Base-by-base conservation (phyloP, 2,113 vertebrate genomes). In the Passer montanus region DNA sequence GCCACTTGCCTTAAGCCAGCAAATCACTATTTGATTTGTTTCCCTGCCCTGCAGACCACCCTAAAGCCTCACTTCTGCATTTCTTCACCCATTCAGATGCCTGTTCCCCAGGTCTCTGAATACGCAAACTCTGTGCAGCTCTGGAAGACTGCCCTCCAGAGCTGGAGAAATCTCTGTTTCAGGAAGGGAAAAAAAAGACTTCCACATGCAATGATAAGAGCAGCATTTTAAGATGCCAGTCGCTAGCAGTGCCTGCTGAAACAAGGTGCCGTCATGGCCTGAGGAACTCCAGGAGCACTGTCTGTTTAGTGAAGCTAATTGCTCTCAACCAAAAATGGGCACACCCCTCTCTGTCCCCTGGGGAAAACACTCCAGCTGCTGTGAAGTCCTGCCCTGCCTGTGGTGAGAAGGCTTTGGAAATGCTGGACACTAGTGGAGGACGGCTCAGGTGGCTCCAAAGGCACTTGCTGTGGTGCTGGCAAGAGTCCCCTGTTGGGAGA, bases 271-370 rank as follows among this genome's bases (percentile, higher is more conserved):
- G 28, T 19, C 7, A 1, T 26, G 39, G 68, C 69, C 67, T 24
- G 30, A 64, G 16, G 33, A 39, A 22, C 31, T 64, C 47, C 44
- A 35, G 35, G 23, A 90, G 24, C 33, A n/a, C 60, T 33, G 19
- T 24, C 15, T 77, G 5, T 33, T 63, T 64, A 37, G 46, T 27
- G 41, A 69, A 63, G 39, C 15, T 41, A 17, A 15, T 24, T 62
- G 26, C 17, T 37, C 28, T 49, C 35, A 52, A 49, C 11, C 13
- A 13, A 39, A 82, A 67, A 31, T 2, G 2, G 82, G 23, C 0
- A 0, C 10, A 41, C 2, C 4, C 16, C 31, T 39, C 33, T 39
- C n/a, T 19, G 9, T 3, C 4, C 13, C 9, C 24, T 1, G 0
- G 28, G 24, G 31, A 84, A 39, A 16, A 20, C 21, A 52, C 11